These are phyloP conservation scores for Euphydryas editha DNA, from an alignment of 2,888 invertebrate genomes.

Conservation along the genomic window DNA sequence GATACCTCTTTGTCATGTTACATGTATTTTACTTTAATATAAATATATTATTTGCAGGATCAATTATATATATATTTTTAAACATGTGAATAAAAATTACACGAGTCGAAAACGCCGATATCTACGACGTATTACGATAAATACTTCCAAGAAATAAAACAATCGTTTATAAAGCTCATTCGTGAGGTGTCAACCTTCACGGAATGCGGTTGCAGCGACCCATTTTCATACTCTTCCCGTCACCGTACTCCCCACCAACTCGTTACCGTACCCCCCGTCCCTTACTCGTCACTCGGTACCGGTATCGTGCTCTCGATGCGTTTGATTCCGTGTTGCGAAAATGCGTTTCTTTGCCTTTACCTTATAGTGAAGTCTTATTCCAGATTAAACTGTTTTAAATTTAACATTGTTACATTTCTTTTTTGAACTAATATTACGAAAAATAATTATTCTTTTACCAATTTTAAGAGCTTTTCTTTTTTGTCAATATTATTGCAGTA, in stretches of 20 bases:
- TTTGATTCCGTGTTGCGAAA: constrained; percentile 70
- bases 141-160: constrained; percentile 26
- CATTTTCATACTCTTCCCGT: constrained; percentile 53
- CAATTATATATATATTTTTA: too few relatives aligned
- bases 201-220: constrained; percentile 75
- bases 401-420: too few relatives aligned
- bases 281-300: constrained; percentile 54
- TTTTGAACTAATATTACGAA: too few relatives aligned
- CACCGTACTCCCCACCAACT: constrained; percentile 52
- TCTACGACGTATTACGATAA: constrained; percentile 1
- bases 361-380: constrained; percentile 1
- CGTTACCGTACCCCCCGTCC: constrained; percentile 35
- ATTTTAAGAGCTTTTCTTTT: too few relatives aligned
- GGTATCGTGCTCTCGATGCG: constrained; percentile 75
- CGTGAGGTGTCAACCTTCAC: constrained; percentile 66
- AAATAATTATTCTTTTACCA: too few relatives aligned
- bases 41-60: too few relatives aligned
- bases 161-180: constrained; percentile 31
- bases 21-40: too few relatives aligned
- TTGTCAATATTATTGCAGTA: too few relatives aligned
- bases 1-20: too few relatives aligned
- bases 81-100: neutral
- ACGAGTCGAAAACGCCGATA: neutral
- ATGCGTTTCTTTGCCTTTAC: constrained; percentile 28
- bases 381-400: too few relatives aligned